These are phyloP conservation scores for Eupithecia abbreviata DNA, from an alignment of 2,888 invertebrate species.

Conservation along the genomic window DNA sequence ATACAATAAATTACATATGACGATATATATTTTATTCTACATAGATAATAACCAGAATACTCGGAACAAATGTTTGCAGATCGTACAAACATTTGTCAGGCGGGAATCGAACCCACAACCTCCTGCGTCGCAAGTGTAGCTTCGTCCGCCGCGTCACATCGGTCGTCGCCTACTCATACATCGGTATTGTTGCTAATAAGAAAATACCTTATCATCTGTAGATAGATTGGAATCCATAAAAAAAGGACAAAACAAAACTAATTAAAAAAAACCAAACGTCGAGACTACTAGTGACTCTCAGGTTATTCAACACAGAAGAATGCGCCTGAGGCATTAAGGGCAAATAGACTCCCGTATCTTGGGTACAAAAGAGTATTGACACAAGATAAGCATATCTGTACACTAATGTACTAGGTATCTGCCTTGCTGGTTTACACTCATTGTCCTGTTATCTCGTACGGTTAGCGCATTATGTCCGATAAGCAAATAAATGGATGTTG, in stretches of 20 bases:
- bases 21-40: too few relatives aligned
- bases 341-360: conserved; percentile 80
- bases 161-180: too few relatives aligned
- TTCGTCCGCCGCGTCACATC: too few relatives aligned
- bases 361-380: conserved; percentile 83
- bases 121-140: too few relatives aligned
- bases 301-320: conserved; percentile 76
- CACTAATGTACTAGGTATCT: conserved; percentile 74
- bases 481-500: conserved; percentile 74
- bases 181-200: not conserved
- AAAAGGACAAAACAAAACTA: not conserved
- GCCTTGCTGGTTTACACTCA: conserved; percentile 73
- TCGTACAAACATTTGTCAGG: too few relatives aligned
- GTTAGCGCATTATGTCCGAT: conserved; percentile 79
- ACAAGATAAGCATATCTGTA: conserved; percentile 79
- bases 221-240: conserved; percentile 13
- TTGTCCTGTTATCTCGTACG: conserved; percentile 79
- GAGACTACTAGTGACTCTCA: conserved; percentile 17
- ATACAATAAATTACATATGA: too few relatives aligned
- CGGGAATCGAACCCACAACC: too few relatives aligned
- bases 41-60: too few relatives aligned
- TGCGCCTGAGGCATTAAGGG: conserved; percentile 76
- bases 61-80: too few relatives aligned
- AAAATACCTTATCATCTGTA: not conserved
- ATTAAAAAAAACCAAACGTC: not conserved